Base-by-base conservation (phyloP, 2,113 vertebrate genomes). In the Odontesthes bonariensis region DNA sequence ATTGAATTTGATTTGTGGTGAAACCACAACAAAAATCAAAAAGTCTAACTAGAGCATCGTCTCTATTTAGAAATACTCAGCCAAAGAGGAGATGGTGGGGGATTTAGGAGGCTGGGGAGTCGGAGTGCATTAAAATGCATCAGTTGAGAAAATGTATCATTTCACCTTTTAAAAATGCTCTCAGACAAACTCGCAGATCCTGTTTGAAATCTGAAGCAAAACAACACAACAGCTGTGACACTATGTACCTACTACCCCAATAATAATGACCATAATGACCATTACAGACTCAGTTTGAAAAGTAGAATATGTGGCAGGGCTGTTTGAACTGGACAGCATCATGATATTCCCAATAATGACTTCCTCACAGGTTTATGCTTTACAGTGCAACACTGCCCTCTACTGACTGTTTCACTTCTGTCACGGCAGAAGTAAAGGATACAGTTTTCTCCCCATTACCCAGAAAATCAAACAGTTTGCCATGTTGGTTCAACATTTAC, bases 331-430 rank as follows among this genome's bases (percentile, higher is more conserved):
- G 2, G 10, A 16, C 54, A 47, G 19, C 60, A 47, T 64, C 7
- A 14, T 63, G 12, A 52, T 22, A 14, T 4, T n/a, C 19, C 11
- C 5, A 40, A 3, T 8, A 31, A 16, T 23, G 6, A 5, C 31
- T 40, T 5, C 20, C 17, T 60, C 8, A 7, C 1, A 51, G 27
- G 1, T 14, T 3, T 6, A 11, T 38, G 35, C 31, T 13, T 7
- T 55, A 23, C 42, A 84, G 78, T 61, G 19, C 61, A 22, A 90
- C 85, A 87, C 82, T 86, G 82, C 73, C 87, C 74, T 81, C 91
- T 91, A 47, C 76, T 88, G 90, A 69, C 0, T 0, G 4, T 1
- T 5, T 5, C 46, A 69, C 51, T 6, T 4, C 54, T 52, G 1
- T 32, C 8, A 69, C 4, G 17, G 5, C 31, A 58, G 4, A 59